Conservation (phyloP, 1,140 invertebrate species). For the Neodiprion fabricii region DNA sequence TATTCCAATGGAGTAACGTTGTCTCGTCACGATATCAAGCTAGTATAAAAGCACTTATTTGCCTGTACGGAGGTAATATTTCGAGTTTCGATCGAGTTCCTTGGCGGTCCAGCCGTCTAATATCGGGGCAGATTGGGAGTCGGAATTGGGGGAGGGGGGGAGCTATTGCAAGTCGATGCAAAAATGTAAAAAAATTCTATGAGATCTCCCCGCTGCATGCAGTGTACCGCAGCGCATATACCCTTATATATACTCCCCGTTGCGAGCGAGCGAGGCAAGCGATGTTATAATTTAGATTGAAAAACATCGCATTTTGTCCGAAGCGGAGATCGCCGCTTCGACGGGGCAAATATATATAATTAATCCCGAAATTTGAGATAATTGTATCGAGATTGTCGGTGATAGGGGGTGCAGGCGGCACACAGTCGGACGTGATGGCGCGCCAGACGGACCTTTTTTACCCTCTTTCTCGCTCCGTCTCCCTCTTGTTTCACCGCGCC, state of each 20-base stretch:
- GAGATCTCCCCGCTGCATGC: background rate
- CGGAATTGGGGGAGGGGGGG: constrained; percentile 39
- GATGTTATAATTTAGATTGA: constrained; percentile 8
- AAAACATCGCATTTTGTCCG: constrained; percentile 7
- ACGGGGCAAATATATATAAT: constrained; percentile 2
- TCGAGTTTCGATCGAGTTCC: background rate
- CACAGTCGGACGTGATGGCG: constrained; percentile 1
- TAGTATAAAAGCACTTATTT: background rate
- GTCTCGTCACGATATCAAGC: background rate
- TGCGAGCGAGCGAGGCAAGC: background rate
- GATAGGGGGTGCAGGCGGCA: constrained; percentile 6
- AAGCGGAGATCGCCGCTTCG: background rate
- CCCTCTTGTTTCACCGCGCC: background rate
- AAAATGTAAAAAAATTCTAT: constrained; percentile 5
- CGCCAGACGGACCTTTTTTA: background rate
- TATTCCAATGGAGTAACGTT: background rate
- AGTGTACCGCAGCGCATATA: too few species aligned
- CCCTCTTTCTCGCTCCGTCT: background rate
- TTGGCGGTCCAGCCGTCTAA: constrained; percentile 30
- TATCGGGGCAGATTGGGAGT: constrained; percentile 49
- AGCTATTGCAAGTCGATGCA: constrained; percentile 16
- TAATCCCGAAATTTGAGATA: constrained; percentile 7
- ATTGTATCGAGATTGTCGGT: constrained; percentile 5
- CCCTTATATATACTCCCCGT: too few species aligned
- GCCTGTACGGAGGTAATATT: background rate